Conservation (phyloP, 2,113 vertebrate species). For the Nycticebus coucang region DNA sequence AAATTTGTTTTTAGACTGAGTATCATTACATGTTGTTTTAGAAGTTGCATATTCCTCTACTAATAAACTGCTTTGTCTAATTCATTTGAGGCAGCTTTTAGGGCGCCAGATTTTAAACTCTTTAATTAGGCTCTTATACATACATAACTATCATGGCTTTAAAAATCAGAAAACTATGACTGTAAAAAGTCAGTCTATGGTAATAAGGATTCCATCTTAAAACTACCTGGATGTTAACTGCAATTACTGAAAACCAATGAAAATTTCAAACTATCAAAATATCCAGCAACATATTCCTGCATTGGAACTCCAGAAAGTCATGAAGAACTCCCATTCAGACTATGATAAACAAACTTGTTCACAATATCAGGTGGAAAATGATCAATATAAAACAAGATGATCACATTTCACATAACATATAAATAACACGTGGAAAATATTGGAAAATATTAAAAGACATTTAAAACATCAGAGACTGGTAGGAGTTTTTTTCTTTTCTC, state of each 20-base stretch:
- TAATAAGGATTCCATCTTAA: background rate
- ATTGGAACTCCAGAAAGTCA: background rate
- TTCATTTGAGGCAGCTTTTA: background rate
- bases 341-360: background rate
- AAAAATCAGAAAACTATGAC: background rate
- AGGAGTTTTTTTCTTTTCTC: background rate
- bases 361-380: background rate
- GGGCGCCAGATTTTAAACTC: background rate
- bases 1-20: background rate
- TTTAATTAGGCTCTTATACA: background rate
- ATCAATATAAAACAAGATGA: background rate
- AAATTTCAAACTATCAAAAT: constrained; percentile 34
- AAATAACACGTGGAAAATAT: background rate
- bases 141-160: background rate
- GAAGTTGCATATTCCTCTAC: background rate
- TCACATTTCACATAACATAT: background rate
- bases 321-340: background rate
- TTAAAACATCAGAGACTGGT: background rate
- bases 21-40: background rate
- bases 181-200: background rate
- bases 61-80: background rate
- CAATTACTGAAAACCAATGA: background rate
- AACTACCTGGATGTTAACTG: background rate
- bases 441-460: background rate
- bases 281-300: background rate